Evolutionary conservation across 2,113 vertebrate genomes (phyloP).

Genomic region (Entelurus aequoreus): DNA sequence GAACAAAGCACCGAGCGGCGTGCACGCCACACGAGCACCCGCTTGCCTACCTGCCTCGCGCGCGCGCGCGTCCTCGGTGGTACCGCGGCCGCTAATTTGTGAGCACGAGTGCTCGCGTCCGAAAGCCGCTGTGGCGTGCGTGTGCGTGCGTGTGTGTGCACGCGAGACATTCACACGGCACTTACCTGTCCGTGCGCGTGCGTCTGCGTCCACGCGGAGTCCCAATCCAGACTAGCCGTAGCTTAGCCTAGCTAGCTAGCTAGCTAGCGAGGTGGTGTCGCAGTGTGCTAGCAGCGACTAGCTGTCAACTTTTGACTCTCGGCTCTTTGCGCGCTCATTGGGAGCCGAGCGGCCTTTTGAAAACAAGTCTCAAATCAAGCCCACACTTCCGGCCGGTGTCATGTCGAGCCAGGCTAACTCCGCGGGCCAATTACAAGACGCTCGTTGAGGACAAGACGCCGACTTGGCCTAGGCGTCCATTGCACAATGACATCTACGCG

Average conservation of each 20-base stretch:
- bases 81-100: neutral
- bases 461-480: neutral
- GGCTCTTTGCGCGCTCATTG: neutral
- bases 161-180: neutral
- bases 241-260: conserved; percentile 1
- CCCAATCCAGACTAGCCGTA: neutral
- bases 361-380: too few relatives aligned
- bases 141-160: neutral
- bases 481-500: conserved; percentile 4
- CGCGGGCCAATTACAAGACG: neutral
- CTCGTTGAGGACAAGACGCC: neutral
- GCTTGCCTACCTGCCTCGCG: neutral
- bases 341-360: neutral
- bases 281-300: conserved; percentile 5
- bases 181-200: conserved; percentile 5
- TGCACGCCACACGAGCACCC: neutral
- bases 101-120: neutral
- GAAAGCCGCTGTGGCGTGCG: neutral
- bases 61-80: neutral
- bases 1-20: conserved; percentile 4
- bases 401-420: conserved; percentile 1
- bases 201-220: neutral
- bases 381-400: conserved; percentile 4
- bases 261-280: neutral
- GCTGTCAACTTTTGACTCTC: neutral